Conservation (phyloP, 2,888 invertebrate species). For the Hylaea fasciaria region DNA sequence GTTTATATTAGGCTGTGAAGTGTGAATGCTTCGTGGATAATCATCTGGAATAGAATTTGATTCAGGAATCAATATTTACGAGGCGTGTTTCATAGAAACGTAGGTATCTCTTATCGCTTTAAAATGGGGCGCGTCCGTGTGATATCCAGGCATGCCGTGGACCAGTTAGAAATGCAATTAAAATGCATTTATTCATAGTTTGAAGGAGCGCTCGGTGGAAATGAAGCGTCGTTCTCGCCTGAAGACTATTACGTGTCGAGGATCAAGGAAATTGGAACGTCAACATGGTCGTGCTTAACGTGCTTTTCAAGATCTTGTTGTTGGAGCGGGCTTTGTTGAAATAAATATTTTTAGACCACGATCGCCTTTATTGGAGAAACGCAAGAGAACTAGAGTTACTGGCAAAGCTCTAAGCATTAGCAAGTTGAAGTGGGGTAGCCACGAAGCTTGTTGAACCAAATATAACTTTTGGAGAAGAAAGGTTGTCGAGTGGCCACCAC, state of each 20-base stretch:
- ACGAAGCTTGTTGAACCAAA: too few relatives aligned
- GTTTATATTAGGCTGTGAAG: constrained; percentile 2
- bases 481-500: too few relatives aligned
- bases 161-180: constrained; percentile 32
- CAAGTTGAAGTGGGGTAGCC: too few relatives aligned
- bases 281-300: constrained; percentile 45
- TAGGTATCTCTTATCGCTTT: constrained; percentile 18
- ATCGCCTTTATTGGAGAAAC: too few relatives aligned
- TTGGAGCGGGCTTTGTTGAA: neutral
- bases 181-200: constrained; percentile 57
- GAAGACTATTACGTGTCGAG: constrained; percentile 56
- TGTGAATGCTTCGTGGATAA: constrained; percentile 5
- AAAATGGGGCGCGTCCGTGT: constrained; percentile 31
- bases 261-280: constrained; percentile 68
- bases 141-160: constrained; percentile 22
- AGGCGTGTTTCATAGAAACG: neutral
- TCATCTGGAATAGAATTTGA: constrained; percentile 15
- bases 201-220: constrained; percentile 53
- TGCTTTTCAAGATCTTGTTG: constrained; percentile 28
- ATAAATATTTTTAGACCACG: neutral
- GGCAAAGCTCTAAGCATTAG: too few relatives aligned
- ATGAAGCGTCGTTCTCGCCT: constrained; percentile 60
- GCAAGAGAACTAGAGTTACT: too few relatives aligned
- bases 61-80: neutral
- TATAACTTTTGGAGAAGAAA: too few relatives aligned